phyloP scores from a whole-genome alignment of 30 jellyfish, hydroid and myxozoan species.

The Rhopilema esculentum region DNA sequence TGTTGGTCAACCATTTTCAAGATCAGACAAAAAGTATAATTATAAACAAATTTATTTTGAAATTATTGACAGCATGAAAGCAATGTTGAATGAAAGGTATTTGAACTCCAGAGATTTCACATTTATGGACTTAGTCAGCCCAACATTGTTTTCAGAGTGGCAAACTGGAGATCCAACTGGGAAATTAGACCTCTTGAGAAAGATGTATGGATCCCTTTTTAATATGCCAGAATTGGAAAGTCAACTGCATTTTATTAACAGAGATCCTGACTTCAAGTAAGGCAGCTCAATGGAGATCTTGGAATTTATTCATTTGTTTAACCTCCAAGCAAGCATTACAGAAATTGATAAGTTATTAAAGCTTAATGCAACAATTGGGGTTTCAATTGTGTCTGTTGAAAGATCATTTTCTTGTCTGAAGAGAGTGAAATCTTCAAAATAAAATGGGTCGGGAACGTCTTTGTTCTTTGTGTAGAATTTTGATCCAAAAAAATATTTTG shows the following conservation, averaged over 20 bases:
- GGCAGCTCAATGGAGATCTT: background rate
- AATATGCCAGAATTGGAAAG: too few relatives aligned
- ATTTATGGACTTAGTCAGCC: too few relatives aligned
- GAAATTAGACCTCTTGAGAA: too few relatives aligned
- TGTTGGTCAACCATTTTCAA: too few relatives aligned
- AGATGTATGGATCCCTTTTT: too few relatives aligned
- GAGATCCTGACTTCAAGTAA: background rate
- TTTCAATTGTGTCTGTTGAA: slow-evolving; percentile 49
- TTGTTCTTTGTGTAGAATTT: slow-evolving; percentile 46
- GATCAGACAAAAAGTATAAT: too few relatives aligned
- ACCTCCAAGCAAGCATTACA: slow-evolving; percentile 16
- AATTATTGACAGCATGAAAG: too few relatives aligned
- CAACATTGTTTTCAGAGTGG: too few relatives aligned
- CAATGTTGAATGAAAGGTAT: too few relatives aligned
- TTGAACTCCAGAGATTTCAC: too few relatives aligned
- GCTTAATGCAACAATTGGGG: slow-evolving; percentile 34
- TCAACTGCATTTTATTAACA: background rate
- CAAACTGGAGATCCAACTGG: too few relatives aligned
- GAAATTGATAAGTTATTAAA: slow-evolving; percentile 40
- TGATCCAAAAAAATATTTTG: slow-evolving; percentile 37
- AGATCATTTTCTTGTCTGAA: slow-evolving; percentile 36
- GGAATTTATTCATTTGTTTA: background rate
- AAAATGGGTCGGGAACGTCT: slow-evolving; percentile 63
- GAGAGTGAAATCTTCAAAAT: slow-evolving; percentile 36
- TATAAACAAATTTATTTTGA: too few relatives aligned